Evolutionary conservation across 2,888 invertebrate genomes (phyloP).

Genomic region (Allacma fusca): DNA sequence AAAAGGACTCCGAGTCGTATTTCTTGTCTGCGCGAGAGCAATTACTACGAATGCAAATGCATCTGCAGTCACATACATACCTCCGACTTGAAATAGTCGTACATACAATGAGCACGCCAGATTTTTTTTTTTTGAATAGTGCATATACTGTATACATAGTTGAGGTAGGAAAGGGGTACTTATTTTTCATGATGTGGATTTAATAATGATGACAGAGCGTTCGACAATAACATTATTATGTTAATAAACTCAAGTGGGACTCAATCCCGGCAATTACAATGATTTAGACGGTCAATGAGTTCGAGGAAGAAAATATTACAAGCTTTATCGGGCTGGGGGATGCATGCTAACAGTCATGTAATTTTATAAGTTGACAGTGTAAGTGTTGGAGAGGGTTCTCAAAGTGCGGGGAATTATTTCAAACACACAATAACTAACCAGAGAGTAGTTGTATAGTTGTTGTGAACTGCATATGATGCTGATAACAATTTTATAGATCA

Average conservation of each 20-base stretch:
- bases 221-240: not conserved
- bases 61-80: too few species aligned
- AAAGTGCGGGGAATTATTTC: not conserved
- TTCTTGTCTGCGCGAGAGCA: not conserved
- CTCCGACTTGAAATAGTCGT: too few species aligned
- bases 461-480: not conserved
- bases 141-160: too few species aligned
- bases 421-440: conserved; percentile 13
- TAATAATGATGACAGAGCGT: conserved; percentile 16
- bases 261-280: conserved; percentile 3
- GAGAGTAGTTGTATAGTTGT: not conserved
- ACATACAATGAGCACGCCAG: too few species aligned
- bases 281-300: conserved; percentile 13
- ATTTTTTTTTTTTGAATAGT: too few species aligned
- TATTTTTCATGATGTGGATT: conserved; percentile 7
- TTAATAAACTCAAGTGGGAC: conserved; percentile 7
- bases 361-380: not conserved
- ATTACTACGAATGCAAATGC: too few species aligned
- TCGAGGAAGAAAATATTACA: conserved; percentile 8
- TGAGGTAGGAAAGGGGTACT: not conserved
- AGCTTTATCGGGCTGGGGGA: not conserved
- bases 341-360: not conserved
- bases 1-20: not conserved
- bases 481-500: conserved; percentile 16
- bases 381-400: not conserved